phyloP scores from a whole-genome alignment of 2,113 vertebrate species.

The Chamaea fasciata region DNA sequence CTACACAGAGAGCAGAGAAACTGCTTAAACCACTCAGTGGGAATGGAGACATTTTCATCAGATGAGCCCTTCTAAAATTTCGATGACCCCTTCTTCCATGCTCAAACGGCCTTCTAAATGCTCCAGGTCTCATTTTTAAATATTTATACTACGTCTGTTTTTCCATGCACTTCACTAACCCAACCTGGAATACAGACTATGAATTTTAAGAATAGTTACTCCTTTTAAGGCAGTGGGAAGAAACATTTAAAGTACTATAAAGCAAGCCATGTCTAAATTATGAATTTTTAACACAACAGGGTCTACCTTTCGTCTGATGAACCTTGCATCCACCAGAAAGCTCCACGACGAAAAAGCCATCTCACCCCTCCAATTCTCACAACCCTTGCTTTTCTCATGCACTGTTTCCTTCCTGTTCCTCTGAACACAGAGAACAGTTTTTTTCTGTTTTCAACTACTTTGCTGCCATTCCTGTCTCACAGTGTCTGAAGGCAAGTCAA shows the following conservation, averaged over 20 bases:
- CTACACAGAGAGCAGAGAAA: background rate
- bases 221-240: background rate
- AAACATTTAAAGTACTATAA: background rate
- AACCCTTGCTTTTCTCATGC: background rate
- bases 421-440: background rate
- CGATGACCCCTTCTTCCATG: background rate
- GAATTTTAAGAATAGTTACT: background rate
- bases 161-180: background rate
- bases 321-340: background rate
- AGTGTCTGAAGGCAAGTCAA: background rate
- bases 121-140: background rate
- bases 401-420: slow-evolving; percentile 14
- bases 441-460: background rate
- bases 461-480: background rate
- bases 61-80: background rate
- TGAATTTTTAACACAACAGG: background rate
- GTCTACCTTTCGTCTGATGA: background rate
- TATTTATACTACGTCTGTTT: background rate
- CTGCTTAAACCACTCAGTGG: background rate
- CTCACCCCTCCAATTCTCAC: background rate
- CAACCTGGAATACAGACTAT: background rate
- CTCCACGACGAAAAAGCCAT: background rate
- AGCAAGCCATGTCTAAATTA: background rate
- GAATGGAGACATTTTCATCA: background rate
- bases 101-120: background rate